Base-by-base conservation (phyloP, 2,888 invertebrate species). In the Orthonychiurus folsomi region DNA sequence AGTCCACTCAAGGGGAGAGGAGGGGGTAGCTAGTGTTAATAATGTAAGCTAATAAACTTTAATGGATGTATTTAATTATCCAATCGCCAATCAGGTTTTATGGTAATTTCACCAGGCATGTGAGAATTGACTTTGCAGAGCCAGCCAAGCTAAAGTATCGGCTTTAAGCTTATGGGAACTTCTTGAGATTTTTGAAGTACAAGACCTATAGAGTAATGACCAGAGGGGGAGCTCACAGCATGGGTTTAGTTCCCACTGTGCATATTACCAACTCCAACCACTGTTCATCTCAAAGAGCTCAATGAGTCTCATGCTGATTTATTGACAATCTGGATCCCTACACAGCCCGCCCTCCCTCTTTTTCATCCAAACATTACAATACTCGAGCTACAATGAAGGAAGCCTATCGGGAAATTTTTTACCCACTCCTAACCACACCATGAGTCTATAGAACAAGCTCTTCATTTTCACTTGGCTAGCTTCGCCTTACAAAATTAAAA, bases 281-380 rank as follows among this genome's bases (percentile, higher is more conserved):
- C 62, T 25, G 52, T 26, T 50, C 28, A 50, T 56, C 47, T 24
- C 37, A 21, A 52, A 21, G 58, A 60, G 63, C 64, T 62, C 27
- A 50, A 54, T 37, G 37, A 37, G 37, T 37, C 59, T 55, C 66
- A 62, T 64, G 63, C 64, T 64, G 66, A 66, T 66, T 66, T 66
- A 66, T 66, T 66, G 66, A 66, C 63, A 55, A 64, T 65, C 63
- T 50, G 25, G 48, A 37, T 54, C 50, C 61, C 60, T 59, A 56
- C 61, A 63, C 62, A 66, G 59, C 63, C 66, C 64, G 66, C 66
- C 64, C 61, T 59, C 61, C 58, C 59, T 56, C 57, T 26, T 52
- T 52, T 52, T 54, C 27, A 2, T n/a, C 21, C 21, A 26, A 37
- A 47, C 57, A 60, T 23, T 12, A 3, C 3, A 15, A 9, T 26